These are phyloP conservation scores for Eutolmus rufibarbis DNA, from an alignment of 2,888 invertebrate genomes.

Conservation along the genomic window DNA sequence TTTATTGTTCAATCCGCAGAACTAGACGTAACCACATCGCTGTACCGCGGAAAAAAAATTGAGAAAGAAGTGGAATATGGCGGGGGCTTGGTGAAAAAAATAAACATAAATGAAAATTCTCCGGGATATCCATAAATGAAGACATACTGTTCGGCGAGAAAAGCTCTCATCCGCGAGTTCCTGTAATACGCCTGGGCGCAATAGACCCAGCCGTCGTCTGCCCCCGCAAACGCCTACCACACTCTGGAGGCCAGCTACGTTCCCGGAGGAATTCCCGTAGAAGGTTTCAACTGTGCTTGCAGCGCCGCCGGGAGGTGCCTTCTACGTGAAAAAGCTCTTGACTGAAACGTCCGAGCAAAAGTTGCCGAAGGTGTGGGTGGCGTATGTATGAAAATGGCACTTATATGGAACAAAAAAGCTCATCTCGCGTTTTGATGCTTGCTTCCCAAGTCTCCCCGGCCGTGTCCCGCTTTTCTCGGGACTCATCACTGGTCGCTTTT, in stretches of 20 bases:
- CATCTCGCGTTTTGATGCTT: conserved; percentile 1
- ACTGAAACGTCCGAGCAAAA: not conserved
- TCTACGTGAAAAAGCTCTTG: conserved; percentile 4
- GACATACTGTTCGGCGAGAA: conserved; percentile 36
- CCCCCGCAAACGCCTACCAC: not conserved
- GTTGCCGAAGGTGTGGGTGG: not conserved
- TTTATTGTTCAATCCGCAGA: conserved; percentile 40
- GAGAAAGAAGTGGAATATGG: not conserved
- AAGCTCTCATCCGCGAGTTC: not conserved
- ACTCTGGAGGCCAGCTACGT: not conserved
- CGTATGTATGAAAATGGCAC: not conserved
- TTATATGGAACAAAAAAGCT: conserved; percentile 15
- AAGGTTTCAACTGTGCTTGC: not conserved
- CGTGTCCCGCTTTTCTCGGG: not conserved
- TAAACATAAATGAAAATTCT: conserved; percentile 39
- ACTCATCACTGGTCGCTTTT: not conserved
- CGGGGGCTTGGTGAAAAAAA: conserved; percentile 12
- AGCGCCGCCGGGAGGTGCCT: not conserved
- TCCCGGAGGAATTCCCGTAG: not conserved
- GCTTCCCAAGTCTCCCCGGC: not conserved
- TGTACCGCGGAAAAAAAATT: not conserved
- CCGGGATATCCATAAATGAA: conserved; percentile 43
- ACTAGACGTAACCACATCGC: not conserved
- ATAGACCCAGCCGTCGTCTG: not conserved
- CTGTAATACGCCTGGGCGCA: not conserved